Conservation (phyloP, 2,888 invertebrate genomes). For the Drosophila buzzatii region DNA sequence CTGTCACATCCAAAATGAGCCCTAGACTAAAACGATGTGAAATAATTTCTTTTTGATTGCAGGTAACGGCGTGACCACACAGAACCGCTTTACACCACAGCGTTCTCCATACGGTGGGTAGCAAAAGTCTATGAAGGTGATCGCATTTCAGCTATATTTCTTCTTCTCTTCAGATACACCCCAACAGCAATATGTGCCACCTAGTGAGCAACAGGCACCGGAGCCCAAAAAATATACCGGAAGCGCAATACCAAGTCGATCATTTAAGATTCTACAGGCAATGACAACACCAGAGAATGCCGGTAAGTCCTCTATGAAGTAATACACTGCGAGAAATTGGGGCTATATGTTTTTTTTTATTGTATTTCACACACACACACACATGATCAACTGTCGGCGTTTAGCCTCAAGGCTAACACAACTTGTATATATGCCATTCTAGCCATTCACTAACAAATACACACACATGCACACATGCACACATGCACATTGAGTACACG, state of each 20-base stretch:
- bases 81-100: conserved; percentile 82
- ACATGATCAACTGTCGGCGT: conserved; percentile 4
- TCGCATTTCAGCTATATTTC: not conserved
- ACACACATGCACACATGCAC: conserved; percentile 26
- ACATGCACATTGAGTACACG: conserved; percentile 21
- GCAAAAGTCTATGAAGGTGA: not conserved
- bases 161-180: conserved; percentile 68
- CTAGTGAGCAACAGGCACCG: conserved; percentile 89
- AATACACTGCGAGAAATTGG: conserved; percentile 12
- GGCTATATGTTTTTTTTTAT: conserved; percentile 4
- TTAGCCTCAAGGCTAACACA: conserved; percentile 15
- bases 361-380: not conserved
- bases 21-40: conserved; percentile 1
- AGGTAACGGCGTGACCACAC: conserved; percentile 78
- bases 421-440: conserved; percentile 64
- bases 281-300: conserved; percentile 90
- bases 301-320: conserved; percentile 86
- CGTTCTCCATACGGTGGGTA: conserved; percentile 65
- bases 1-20: not conserved
- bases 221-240: conserved; percentile 91
- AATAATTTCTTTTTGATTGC: conserved; percentile 44
- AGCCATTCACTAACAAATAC: conserved; percentile 39
- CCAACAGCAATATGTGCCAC: conserved; percentile 86
- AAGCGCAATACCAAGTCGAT: conserved; percentile 92
- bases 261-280: conserved; percentile 92